Conservation (phyloP, 2,113 vertebrate genomes). For the Balaeniceps rex region DNA sequence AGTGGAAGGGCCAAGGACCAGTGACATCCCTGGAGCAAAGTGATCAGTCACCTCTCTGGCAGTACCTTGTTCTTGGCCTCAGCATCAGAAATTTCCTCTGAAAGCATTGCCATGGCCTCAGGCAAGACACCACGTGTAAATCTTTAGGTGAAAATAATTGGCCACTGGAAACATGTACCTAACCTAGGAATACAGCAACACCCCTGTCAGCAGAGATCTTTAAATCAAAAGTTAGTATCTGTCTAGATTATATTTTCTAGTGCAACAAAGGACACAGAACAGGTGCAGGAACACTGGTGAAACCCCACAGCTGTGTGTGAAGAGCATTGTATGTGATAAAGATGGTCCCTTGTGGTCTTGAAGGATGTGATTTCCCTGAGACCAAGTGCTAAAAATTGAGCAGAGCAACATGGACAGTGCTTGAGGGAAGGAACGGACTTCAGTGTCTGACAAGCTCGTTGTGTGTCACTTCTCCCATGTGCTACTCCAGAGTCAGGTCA, state of each 20-base stretch:
- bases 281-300: neutral
- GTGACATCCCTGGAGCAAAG: neutral
- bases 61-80: neutral
- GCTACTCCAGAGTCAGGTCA: neutral
- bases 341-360: neutral
- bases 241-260: neutral
- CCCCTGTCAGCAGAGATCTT: neutral
- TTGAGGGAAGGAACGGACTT: neutral
- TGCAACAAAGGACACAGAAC: neutral
- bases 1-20: neutral
- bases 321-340: neutral
- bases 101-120: neutral
- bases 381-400: neutral
- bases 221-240: neutral
- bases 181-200: neutral
- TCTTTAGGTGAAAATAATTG: neutral
- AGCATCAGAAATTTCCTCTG: neutral
- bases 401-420: neutral
- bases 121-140: neutral
- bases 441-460: accelerated
- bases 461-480: neutral
- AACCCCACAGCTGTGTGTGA: neutral
- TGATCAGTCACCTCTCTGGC: neutral
- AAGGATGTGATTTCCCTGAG: neutral
- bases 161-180: neutral